A percentile compares a stretch with the other conserved stretches of the same genome.
These are phyloP conservation scores for Chromis chromis DNA, from an alignment of 2,797 vertebrate species.

Conservation along the genomic window DNA sequence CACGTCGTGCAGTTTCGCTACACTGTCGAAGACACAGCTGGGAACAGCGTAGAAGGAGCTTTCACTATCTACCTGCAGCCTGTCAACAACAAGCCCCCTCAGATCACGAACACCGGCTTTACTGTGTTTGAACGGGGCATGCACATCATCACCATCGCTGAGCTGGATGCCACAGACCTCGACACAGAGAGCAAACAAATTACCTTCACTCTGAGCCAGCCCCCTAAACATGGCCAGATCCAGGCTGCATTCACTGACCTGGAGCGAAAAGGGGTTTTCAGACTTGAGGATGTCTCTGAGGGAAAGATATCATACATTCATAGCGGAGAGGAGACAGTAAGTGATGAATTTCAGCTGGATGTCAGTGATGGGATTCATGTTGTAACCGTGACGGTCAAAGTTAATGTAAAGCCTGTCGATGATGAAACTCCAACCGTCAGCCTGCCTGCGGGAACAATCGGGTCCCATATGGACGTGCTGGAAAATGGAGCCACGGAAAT, in stretches of 20 bases:
- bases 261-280: constrained; percentile 84
- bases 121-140: constrained; percentile 86
- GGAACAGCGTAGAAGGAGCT: constrained; percentile 88
- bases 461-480: constrained; percentile 91
- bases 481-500: constrained; percentile 94
- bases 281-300: constrained; percentile 86
- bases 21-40: constrained; percentile 90
- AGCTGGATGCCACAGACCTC: constrained; percentile 88
- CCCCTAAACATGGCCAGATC: constrained; percentile 88
- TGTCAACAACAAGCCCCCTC: constrained; percentile 94
- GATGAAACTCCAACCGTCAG: constrained; percentile 86
- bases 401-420: constrained; percentile 88
- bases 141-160: constrained; percentile 85
- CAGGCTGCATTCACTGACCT: constrained; percentile 84
- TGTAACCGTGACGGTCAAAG: constrained; percentile 90
- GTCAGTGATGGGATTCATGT: constrained; percentile 92
- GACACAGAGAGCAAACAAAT: constrained; percentile 89
- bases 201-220: constrained; percentile 89
- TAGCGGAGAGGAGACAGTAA: constrained; percentile 85
- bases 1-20: constrained; percentile 93
- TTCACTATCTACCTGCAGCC: constrained; percentile 92
- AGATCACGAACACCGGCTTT: constrained; percentile 95
- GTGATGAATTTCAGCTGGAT: constrained; percentile 89
- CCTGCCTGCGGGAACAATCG: constrained; percentile 88
- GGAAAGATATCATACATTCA: constrained; percentile 90